phyloP scores from a whole-genome alignment of 2,797 vertebrate genomes.

The Lithobates pipiens region DNA sequence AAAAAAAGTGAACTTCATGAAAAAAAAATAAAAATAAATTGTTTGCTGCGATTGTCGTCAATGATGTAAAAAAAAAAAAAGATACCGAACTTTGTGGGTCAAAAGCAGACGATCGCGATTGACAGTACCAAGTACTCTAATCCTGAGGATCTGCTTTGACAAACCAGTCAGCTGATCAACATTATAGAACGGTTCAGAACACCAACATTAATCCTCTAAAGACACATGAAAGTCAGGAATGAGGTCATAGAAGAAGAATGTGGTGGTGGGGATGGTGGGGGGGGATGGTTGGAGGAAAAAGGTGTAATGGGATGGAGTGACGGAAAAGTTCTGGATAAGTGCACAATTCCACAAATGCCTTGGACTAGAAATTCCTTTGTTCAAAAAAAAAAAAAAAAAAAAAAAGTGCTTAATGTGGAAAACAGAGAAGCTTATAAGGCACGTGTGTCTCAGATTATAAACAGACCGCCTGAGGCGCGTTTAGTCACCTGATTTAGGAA shows the following conservation, averaged over 20 bases:
- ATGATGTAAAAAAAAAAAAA: not conserved
- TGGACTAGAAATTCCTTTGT: not conserved
- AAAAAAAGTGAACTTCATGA: conserved; percentile 53
- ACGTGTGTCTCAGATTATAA: conserved; percentile 25
- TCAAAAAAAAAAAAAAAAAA: not conserved
- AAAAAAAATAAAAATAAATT: conserved; percentile 20
- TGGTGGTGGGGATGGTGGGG: not conserved
- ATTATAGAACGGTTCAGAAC: not conserved
- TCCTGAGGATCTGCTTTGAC: not conserved
- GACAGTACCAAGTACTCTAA: conserved; percentile 29
- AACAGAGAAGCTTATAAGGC: conserved; percentile 32
- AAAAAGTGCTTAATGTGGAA: conserved; percentile 39
- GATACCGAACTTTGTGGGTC: conserved; percentile 2
- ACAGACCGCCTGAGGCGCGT: not conserved
- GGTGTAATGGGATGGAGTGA: not conserved
- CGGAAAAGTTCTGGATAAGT: conserved; percentile 1
- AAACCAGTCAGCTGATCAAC: not conserved
- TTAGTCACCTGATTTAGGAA: not conserved
- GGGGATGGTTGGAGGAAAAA: not conserved
- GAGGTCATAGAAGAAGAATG: not conserved
- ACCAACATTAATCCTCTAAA: not conserved
- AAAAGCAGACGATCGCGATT: conserved; percentile 5
- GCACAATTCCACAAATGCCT: conserved; percentile 11
- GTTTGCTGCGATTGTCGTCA: conserved; percentile 21
- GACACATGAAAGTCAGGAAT: not conserved